These are phyloP conservation scores for Cyanoliseus patagonus DNA, from an alignment of 2,113 vertebrate species.

Conservation along the genomic window DNA sequence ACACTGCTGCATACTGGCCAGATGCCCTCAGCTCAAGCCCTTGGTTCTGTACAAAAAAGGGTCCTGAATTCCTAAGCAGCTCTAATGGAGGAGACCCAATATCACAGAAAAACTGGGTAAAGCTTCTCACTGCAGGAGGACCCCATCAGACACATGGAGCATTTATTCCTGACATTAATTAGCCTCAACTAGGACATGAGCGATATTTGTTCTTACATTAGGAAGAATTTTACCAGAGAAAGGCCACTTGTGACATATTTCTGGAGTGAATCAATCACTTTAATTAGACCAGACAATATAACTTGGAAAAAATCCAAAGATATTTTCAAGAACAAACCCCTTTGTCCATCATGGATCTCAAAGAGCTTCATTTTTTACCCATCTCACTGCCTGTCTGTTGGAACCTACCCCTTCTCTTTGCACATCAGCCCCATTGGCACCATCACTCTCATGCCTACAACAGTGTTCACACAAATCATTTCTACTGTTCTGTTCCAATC, in stretches of 20 bases:
- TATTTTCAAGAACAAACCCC: neutral
- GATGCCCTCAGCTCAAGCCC: neutral
- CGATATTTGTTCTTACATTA: neutral
- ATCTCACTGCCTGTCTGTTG: neutral
- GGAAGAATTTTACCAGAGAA: neutral
- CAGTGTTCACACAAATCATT: neutral
- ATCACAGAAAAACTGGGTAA: neutral
- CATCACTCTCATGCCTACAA: neutral
- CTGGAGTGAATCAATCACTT: slow-evolving; percentile 22
- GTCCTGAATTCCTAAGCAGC: neutral
- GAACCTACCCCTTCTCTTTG: neutral
- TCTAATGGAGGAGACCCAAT: neutral
- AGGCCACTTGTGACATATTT: neutral
- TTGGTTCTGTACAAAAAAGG: neutral
- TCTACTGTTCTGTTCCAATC: neutral
- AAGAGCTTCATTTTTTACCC: neutral
- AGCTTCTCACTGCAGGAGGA: neutral
- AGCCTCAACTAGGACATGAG: neutral
- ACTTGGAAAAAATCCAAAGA: neutral
- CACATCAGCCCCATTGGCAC: neutral
- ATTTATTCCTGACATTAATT: neutral
- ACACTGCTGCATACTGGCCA: neutral
- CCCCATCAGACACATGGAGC: neutral
- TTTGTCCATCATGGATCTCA: neutral
- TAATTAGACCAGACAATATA: neutral